Percentiles rank a stretch among this genome's conserved stretches.
These are phyloP conservation scores for Morpho deidamia DNA, from an alignment of 2,888 invertebrate species.

Conservation along the genomic window DNA sequence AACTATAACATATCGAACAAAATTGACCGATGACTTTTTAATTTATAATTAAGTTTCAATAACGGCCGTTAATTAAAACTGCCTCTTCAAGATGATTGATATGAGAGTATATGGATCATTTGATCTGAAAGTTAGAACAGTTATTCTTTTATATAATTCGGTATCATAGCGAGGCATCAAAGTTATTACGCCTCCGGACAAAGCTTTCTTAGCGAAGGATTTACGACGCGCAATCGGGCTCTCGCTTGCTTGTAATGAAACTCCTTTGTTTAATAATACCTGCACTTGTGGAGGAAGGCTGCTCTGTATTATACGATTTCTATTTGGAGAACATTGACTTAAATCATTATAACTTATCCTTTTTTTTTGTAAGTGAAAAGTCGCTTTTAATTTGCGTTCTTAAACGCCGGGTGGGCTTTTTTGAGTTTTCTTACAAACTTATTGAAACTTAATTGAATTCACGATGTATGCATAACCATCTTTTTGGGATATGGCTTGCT, in stretches of 20 bases:
- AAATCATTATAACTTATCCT: too few relatives aligned
- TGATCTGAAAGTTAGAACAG: slow-evolving; percentile 11
- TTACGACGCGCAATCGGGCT: slow-evolving; percentile 27
- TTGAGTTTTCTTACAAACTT: too few relatives aligned
- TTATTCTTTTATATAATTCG: slow-evolving; percentile 29
- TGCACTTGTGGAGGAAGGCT: slow-evolving; percentile 12
- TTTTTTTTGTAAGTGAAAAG: too few relatives aligned
- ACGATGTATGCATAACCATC: too few relatives aligned
- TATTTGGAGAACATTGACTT: neutral
- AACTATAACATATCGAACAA: slow-evolving; percentile 13
- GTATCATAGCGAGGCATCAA: slow-evolving; percentile 32
- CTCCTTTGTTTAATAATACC: slow-evolving; percentile 18
- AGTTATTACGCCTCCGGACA: slow-evolving; percentile 30
- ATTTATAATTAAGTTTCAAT: slow-evolving; percentile 22
- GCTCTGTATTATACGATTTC: slow-evolving; percentile 6
- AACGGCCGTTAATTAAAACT: slow-evolving; percentile 19
- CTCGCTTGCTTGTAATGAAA: slow-evolving; percentile 15
- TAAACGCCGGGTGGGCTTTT: too few relatives aligned
- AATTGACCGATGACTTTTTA: slow-evolving; percentile 10
- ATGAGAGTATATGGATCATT: slow-evolving; percentile 12
- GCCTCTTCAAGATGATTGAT: slow-evolving; percentile 21
- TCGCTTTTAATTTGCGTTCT: too few relatives aligned
- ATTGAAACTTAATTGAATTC: too few relatives aligned
- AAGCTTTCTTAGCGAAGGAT: slow-evolving; percentile 27
- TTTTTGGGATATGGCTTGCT: too few relatives aligned